A percentile compares a stretch with the other conserved stretches of the same genome.
These are phyloP conservation scores for Diorhabda sublineata DNA, from an alignment of 1,140 invertebrate species.

Conservation along the genomic window DNA sequence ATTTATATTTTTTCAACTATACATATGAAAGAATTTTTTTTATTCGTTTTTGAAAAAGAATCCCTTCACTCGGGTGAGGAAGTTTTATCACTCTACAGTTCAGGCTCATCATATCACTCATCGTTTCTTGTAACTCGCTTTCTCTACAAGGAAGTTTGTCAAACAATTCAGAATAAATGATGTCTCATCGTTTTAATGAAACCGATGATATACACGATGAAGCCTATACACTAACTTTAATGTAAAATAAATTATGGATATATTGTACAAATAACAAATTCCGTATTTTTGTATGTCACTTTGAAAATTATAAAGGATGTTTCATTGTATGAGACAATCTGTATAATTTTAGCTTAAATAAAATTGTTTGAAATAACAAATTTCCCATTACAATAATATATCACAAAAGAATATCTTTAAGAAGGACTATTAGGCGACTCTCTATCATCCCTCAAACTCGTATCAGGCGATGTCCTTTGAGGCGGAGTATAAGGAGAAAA, in stretches of 20 bases:
- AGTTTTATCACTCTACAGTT: background rate
- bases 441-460: slow-evolving; percentile 48
- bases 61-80: background rate
- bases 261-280: slow-evolving; percentile 29
- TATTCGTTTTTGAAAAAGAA: no score
- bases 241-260: slow-evolving; percentile 33
- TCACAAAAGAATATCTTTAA: slow-evolving; percentile 36
- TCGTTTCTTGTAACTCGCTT: slow-evolving; percentile 20
- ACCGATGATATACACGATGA: slow-evolving; percentile 34
- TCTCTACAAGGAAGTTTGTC: slow-evolving; percentile 17
- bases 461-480: slow-evolving; percentile 53
- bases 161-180: slow-evolving; percentile 30
- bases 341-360: background rate
- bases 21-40: no score
- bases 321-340: background rate
- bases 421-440: slow-evolving; percentile 54
- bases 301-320: background rate
- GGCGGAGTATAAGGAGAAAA: slow-evolving; percentile 55
- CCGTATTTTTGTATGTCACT: background rate
- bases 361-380: background rate
- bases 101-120: slow-evolving; percentile 32
- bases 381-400: background rate
- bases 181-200: slow-evolving; percentile 25
- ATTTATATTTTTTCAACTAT: no score
- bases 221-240: slow-evolving; percentile 29